Base-by-base conservation (phyloP, 53 echinoderm and acorn worm genomes). In the Arbacia lixula region DNA sequence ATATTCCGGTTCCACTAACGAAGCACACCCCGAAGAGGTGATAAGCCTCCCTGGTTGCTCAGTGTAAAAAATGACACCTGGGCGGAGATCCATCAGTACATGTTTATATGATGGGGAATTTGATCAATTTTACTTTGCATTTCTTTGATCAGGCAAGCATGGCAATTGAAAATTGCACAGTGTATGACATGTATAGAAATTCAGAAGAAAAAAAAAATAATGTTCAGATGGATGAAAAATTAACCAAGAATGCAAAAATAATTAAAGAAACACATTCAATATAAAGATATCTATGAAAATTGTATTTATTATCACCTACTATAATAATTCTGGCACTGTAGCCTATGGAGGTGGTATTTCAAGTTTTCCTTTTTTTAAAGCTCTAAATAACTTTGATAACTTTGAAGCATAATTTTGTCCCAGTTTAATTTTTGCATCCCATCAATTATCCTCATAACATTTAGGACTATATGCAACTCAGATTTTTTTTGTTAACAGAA, bases 391-490 rank as follows among this genome's bases (percentile, higher is more conserved):
- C n/a, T n/a, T n/a, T n/a, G 66, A 66, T 34, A 66, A 66, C 66
- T 66, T 66, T 66, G 66, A 66, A 66, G 66, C 66, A 66, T 66
- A 66, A n/a, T n/a, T n/a, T 66, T 66, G 66, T 66, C 66, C 32
- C 66, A 66, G 66, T 36, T 66, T 66, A 66, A 66, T 66, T 66
- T 66, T 66, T 66, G 66, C 66, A 66, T 34, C 66, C 66, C 66
- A 66, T 66, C 30, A 66, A 66, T 34, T 66, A 66, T n/a, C n/a
- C n/a, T 66, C 66, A 66, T 66, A 66, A 36, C 66, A 66, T 66
- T 66, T 66, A 66, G 66, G 66, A 60, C 60, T 31, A 60, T n/a
- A n/a, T 60, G 60, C 60, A 60, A 31, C 60, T 60, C 60, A 60
- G 60, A 60, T 60, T 60, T 60, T 60, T n/a, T n/a, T n/a, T 60